Percentiles rank a stretch among this genome's conserved stretches.
Evolutionary conservation across 2,797 vertebrate species (phyloP).

Genomic region (Carduelis carduelis): DNA sequence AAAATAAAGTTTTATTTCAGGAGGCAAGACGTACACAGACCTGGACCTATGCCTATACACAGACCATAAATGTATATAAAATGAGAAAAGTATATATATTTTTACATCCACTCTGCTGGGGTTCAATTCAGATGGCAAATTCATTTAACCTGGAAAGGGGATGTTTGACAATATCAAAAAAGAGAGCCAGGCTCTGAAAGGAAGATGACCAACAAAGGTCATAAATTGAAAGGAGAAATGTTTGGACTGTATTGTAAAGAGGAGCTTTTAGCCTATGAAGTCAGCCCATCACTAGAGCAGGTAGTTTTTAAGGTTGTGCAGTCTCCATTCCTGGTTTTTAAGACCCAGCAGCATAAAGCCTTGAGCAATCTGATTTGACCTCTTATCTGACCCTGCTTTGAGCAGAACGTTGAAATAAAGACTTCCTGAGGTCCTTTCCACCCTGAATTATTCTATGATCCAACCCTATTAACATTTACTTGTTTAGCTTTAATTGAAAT

Average conservation of each 20-base stretch:
- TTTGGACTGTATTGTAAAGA: not conserved
- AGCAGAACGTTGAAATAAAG: not conserved
- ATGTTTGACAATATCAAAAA: not conserved
- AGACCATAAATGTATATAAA: not conserved
- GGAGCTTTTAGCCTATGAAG: not conserved
- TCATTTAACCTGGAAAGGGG: not conserved
- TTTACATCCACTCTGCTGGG: not conserved
- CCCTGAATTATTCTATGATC: not conserved
- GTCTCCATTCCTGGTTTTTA: not conserved
- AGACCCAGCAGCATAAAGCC: rapidly evolving
- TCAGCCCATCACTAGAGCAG: not conserved
- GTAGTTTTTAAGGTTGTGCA: not conserved
- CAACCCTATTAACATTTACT: not conserved
- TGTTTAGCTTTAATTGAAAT: not conserved
- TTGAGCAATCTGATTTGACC: not conserved
- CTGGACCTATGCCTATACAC: not conserved
- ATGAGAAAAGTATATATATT: not conserved
- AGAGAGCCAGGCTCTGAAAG: not conserved
- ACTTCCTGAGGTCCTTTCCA: not conserved
- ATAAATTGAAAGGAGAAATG: not conserved
- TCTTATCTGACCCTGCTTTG: not conserved
- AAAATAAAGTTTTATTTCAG: not conserved
- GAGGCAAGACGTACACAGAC: not conserved
- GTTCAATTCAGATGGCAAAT: not conserved
- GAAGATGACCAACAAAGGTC: not conserved